Evolutionary conservation across 1,140 invertebrate species (phyloP), one percentile per base, ranked within the genome.

Genomic region (Mycetomoellerius zeteki): DNA sequence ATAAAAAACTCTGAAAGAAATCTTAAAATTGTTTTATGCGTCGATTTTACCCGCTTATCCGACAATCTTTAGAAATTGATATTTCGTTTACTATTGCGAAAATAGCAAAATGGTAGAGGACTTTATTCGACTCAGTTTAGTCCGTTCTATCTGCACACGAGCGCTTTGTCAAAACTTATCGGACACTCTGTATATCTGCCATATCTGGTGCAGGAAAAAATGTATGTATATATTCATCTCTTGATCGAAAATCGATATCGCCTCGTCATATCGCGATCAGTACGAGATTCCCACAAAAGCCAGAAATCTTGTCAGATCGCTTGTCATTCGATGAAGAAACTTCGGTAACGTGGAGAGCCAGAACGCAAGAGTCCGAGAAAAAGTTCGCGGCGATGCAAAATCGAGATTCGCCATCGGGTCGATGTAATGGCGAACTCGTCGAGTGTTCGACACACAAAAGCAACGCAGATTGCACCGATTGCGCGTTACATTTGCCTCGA

Each of bases 181-280:
- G 27, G 60, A 19, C 30, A 33, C n/a, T 0, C 8, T 50, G 24
- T 58, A 64, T 47, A 64, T 21, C 3, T 50, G 37, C 37, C 37
- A 50, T 16, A 50, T 50, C n/a, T 16, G 47, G 14, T n/a, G 30
- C 47, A 27, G 37, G 3, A 0, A 50, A 50, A 50, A 50, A 50
- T 47, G 7, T 47, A 14, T 47, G 12, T 54, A 27, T 67, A 47
- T 78, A 52, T 71, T 37, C 65, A 10, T 14, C 7, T 60, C 67
- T 14, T 54, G 43, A 84, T 84, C 67, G 80, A 84, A 84, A 84
- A 84, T 84, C 80, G 69, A 84, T 84, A 84, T 24, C 37, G 80
- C 14, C 19, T 4, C 24, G 69, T 84, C 69, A 84, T 84, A 84
- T 73, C 54, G 69, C 67, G 67, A 82, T 82, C 67, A 21, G 21